Base-by-base conservation (phyloP, 2,113 vertebrate genomes). In the Barbus barbus region DNA sequence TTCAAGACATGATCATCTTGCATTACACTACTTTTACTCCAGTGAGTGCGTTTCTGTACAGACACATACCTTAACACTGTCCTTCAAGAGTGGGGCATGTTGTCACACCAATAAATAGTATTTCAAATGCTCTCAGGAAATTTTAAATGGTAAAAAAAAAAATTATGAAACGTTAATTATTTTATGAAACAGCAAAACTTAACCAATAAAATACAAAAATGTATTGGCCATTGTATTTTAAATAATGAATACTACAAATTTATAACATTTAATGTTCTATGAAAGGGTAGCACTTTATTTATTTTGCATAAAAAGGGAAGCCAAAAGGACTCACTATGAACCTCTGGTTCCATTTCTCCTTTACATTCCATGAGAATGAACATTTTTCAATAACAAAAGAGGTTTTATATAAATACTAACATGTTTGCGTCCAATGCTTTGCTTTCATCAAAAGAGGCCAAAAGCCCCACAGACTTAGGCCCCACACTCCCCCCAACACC, bases 361-460 rank as follows among this genome's bases (percentile, higher is more conserved):
- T 71, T 58, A 20, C 2, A 9, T 77, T 20, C 12, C 56, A 18
- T 48, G 38, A 81, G 38, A 77, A 73, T 18, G 48, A 75, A 60
- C 11, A 11, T 3, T 63, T 78, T 63, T 63, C 20, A 12, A 16
- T 73, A 44, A 56, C 26, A 60, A 83, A 5, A 74, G 3, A 60
- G 41, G 56, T 56, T 24, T 84, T 14, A 53, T 20, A 33, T 46
- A 76, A 69, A 65, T 77, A 11, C 77, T 73, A 11, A 18, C 12
- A 18, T 41, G 31, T 28, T 14, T 69, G 26, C 5, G 26, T 36
- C 9, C 38, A 76, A 51, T 65, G 60, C 77, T 14, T 63, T 41
- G 48, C 31, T 84, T 85, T 67, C 82, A 79, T 65, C 65, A 73
- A 58, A 80, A 77, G 28, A 87, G 71, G 22, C 86, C 75, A 74